Evolutionary conservation across 2,888 invertebrate genomes (phyloP), one percentile per base, ranked within the genome.

Genomic region (Caenorhabditis sp.): DNA sequence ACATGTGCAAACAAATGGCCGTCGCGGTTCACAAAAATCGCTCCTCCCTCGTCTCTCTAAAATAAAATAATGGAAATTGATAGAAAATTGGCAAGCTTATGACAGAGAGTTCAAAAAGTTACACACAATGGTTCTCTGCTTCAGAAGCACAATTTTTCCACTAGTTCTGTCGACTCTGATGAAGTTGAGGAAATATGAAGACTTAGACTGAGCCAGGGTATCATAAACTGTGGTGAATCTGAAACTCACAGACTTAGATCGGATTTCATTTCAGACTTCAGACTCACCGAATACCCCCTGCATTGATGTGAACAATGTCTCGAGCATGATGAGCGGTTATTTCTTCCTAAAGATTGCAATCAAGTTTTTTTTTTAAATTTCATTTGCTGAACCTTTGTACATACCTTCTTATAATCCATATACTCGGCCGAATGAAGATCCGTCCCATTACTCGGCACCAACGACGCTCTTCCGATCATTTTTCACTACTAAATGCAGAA

Each of bases 1-100:
- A 86, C 76, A 44, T 82, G 74, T 11, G 82, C 61, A 58, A 86
- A 86, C 9, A 86, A 68, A 28, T 81, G 76, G 8, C 86, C 86
- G 61, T 86, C 86, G 0, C 86, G 80, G 65, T 86, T 85, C 28
- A 86, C 69, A 53, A 86, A 86, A 44, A 86, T 85, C 28, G 86
- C 83, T 50, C 82, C 83, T 50, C 67, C 64, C 50, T 80, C 83
- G 72, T 86, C 86, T 26, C 74, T 79, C 86, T 86, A 74, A 61
- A 84, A 81, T 11, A 50, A 32, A 18, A 35, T 9, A 20, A 18
- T 1, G 20, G n/a, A n/a, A n/a, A n/a, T n/a, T n/a, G n/a, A n/a
- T n/a, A n/a, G n/a, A n/a, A n/a, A n/a, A n/a, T n/a, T n/a, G n/a
- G n/a, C n/a, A n/a, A n/a, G n/a, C n/a, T n/a, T n/a, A 2, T 40